A percentile compares a stretch with the other conserved stretches of the same genome.
Conservation (phyloP, 92 coral and sea anemone species). For the Zoanthus sociatus region DNA sequence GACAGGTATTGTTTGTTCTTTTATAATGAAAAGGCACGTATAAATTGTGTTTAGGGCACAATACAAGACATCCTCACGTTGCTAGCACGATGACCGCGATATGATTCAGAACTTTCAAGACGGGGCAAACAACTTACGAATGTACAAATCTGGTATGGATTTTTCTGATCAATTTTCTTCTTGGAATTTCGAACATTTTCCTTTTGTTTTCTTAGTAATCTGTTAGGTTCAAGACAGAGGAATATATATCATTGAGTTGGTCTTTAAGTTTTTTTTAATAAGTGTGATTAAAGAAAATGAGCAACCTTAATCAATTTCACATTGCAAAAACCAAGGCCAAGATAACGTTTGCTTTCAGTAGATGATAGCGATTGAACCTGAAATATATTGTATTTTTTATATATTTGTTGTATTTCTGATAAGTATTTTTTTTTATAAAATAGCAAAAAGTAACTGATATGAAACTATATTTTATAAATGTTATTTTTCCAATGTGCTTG, state of each 20-base stretch:
- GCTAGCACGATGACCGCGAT: not conserved
- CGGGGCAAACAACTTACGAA: not conserved
- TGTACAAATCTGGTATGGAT: not conserved
- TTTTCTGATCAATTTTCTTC: not conserved
- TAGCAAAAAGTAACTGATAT: no score
- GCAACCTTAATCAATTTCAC: no score
- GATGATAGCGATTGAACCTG: no score
- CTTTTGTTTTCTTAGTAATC: not conserved
- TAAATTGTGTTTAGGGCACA: not conserved
- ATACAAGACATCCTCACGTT: not conserved
- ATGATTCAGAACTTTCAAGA: not conserved
- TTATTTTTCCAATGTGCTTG: no score
- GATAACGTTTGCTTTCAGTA: no score
- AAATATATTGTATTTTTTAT: no score
- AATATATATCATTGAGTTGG: not conserved
- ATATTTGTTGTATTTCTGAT: no score
- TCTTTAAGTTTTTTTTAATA: not conserved
- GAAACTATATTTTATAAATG: no score
- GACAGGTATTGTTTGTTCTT: conserved; percentile 19
- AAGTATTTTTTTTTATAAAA: no score
- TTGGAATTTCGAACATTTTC: not conserved
- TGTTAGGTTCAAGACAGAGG: not conserved
- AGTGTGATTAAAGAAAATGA: no score
- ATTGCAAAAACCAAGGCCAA: no score
- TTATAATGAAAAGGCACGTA: not conserved